A percentile compares a stretch with the other conserved stretches of the same genome.
Evolutionary conservation across 2,888 invertebrate genomes (phyloP).

Genomic region (Standfussiana lucernea): DNA sequence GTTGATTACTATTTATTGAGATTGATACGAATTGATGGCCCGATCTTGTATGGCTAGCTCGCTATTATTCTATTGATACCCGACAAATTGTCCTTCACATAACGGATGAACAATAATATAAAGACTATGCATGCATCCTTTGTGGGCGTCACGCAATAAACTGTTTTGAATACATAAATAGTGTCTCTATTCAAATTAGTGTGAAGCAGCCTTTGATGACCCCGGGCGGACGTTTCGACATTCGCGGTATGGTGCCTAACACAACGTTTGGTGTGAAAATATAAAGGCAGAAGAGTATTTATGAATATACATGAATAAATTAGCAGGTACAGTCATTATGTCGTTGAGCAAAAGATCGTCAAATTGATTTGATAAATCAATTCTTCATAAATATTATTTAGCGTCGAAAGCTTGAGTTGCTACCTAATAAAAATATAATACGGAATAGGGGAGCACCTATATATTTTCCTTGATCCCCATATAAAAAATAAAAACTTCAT

Average conservation of each 20-base stretch:
- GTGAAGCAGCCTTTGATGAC: slow-evolving; percentile 75
- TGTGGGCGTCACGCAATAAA: slow-evolving; percentile 76
- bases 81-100: slow-evolving; percentile 57
- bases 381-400: slow-evolving; percentile 17
- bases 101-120: slow-evolving; percentile 70
- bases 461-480: background rate
- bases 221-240: slow-evolving; percentile 71
- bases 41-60: slow-evolving; percentile 13
- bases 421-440: background rate
- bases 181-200: slow-evolving; percentile 77
- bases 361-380: slow-evolving; percentile 26
- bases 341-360: slow-evolving; percentile 23
- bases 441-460: background rate
- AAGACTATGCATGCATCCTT: slow-evolving; percentile 71
- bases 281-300: slow-evolving; percentile 42
- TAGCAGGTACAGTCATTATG: slow-evolving; percentile 50
- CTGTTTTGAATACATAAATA: slow-evolving; percentile 79
- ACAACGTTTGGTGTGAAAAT: slow-evolving; percentile 46
- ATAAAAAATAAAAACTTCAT: background rate
- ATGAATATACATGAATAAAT: slow-evolving; percentile 59
- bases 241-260: slow-evolving; percentile 58
- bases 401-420: background rate
- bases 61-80: slow-evolving; percentile 43
- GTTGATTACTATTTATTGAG: slow-evolving; percentile 41
- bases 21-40: slow-evolving; percentile 42